Percentiles rank a stretch among this genome's conserved stretches.
phyloP scores from a whole-genome alignment of 2,888 invertebrate genomes.

The Cephus rjabovi region DNA sequence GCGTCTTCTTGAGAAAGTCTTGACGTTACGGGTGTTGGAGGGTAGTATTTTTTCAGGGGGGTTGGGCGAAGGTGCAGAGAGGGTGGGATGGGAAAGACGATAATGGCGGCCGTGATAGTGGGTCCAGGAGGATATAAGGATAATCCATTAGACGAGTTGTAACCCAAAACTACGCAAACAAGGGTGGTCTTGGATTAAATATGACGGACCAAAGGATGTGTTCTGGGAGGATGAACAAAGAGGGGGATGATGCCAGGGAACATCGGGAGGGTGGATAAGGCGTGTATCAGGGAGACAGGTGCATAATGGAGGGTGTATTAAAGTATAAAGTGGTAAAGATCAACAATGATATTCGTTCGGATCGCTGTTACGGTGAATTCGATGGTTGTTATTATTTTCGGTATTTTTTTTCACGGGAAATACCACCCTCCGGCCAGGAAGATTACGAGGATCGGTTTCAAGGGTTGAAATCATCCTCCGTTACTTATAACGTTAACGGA shows the following conservation, averaged over 20 bases:
- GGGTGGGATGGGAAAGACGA: constrained; percentile 26
- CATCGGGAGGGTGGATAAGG: constrained; percentile 28
- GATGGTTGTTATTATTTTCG: not conserved
- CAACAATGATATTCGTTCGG: not conserved
- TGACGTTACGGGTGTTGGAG: not conserved
- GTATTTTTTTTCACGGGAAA: not conserved
- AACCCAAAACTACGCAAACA: constrained; percentile 64
- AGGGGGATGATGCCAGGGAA: constrained; percentile 22
- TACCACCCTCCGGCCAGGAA: not conserved
- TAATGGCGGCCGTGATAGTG: not conserved
- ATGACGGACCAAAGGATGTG: constrained; percentile 40
- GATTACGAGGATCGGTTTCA: not conserved
- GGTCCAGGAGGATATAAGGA: constrained; percentile 45
- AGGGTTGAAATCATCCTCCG: not conserved
- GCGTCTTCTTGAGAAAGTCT: not conserved
- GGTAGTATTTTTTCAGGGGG: not conserved
- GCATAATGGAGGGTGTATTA: constrained; percentile 23
- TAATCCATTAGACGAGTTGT: constrained; percentile 64
- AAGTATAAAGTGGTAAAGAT: not conserved
- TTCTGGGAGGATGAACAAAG: constrained; percentile 16
- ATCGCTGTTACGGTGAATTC: not conserved
- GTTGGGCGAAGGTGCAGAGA: not conserved
- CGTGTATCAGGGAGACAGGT: constrained; percentile 34
- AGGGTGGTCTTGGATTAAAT: constrained; percentile 62
- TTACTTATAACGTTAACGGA: not conserved